Percentiles rank a stretch among this genome's conserved stretches.
Evolutionary conservation across 2,797 vertebrate species (phyloP).

Genomic region (Acanthornis magna): DNA sequence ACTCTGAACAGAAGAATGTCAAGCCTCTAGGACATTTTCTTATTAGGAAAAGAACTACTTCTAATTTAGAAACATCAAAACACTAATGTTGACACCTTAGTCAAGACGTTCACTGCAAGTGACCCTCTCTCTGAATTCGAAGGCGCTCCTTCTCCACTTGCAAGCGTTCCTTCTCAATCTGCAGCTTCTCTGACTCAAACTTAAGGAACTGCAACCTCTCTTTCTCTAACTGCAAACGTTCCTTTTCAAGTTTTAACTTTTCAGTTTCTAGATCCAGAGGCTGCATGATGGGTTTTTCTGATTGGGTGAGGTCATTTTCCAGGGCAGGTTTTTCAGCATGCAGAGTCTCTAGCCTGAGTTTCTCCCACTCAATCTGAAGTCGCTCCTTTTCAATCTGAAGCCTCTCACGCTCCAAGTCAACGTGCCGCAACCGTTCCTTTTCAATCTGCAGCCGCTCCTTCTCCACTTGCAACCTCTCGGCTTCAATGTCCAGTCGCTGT

Average conservation of each 20-base stretch:
- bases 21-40: conserved; percentile 41
- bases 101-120: conserved; percentile 69
- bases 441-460: conserved; percentile 88
- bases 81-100: neutral
- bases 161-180: conserved; percentile 91
- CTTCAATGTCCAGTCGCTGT: conserved; percentile 87
- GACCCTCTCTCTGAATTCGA: conserved; percentile 84
- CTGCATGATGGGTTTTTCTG: conserved; percentile 76
- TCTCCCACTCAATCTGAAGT: conserved; percentile 85
- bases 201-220: conserved; percentile 91
- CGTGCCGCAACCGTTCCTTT: conserved; percentile 83
- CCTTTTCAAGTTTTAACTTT: conserved; percentile 89
- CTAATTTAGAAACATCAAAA: conserved; percentile 49
- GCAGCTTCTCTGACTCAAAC: conserved; percentile 88
- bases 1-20: conserved; percentile 26
- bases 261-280: conserved; percentile 86
- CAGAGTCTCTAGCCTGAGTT: conserved; percentile 75
- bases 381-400: conserved; percentile 86
- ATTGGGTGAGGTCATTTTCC: conserved; percentile 73
- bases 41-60: conserved; percentile 58
- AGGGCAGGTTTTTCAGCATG: conserved; percentile 69
- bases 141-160: conserved; percentile 92
- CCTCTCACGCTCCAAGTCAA: conserved; percentile 85
- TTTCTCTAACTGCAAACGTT: conserved; percentile 89
- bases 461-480: conserved; percentile 87